Conservation (phyloP, 2,113 vertebrate species). For the Chaenogobius annularis region DNA sequence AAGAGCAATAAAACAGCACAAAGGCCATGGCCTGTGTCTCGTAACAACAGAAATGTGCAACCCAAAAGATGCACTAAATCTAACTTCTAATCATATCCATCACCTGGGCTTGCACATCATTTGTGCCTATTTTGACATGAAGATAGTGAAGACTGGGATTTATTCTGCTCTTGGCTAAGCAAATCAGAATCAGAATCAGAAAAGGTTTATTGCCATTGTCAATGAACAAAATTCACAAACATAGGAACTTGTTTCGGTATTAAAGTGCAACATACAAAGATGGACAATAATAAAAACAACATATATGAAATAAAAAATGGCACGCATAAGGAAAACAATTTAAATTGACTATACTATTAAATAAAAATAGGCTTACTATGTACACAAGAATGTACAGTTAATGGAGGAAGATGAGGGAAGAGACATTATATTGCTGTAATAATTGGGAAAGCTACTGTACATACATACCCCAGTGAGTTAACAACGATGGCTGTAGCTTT, state of each 20-base stretch:
- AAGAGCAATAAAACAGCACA: constrained; percentile 11
- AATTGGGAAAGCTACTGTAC: neutral
- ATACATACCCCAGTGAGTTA: neutral
- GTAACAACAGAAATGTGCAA: constrained; percentile 22
- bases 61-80: constrained; percentile 4
- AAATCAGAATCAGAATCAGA: too few relatives aligned
- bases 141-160: neutral
- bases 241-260: too few relatives aligned
- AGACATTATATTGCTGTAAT: neutral
- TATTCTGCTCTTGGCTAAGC: neutral
- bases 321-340: too few relatives aligned
- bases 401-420: too few relatives aligned
- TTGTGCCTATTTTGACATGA: neutral
- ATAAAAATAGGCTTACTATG: too few relatives aligned
- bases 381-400: too few relatives aligned
- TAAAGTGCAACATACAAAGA: too few relatives aligned
- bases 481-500: neutral
- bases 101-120: neutral
- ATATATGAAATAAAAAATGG: too few relatives aligned
- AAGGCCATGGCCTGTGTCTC: constrained; percentile 8
- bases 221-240: too few relatives aligned
- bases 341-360: too few relatives aligned
- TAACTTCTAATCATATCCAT: neutral
- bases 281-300: too few relatives aligned
- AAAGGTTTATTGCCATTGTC: too few relatives aligned